Base-by-base conservation (phyloP, 1,140 invertebrate genomes). In the Luehdorfia chinensis region DNA sequence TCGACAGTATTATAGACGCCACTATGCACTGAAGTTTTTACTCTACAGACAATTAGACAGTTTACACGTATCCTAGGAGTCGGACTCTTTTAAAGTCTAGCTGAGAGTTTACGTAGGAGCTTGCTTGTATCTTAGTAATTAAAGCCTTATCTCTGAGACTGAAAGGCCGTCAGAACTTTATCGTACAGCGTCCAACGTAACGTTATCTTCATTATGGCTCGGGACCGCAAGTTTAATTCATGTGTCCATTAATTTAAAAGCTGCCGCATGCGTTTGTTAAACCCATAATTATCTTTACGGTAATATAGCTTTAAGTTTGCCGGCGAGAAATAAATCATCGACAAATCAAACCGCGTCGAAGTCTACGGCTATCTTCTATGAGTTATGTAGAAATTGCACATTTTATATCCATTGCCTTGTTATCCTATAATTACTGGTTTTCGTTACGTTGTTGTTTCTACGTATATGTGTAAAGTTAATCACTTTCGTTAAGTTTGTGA, bases 161-260 rank as follows among this genome's bases (percentile, higher is more conserved):
- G 71, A 70, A 73, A 67, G 48, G 75, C 66, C 75, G 78, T 83
- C 78, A 80, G 57, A 55, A 60, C 52, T 75, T 83, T 80, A 83
- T 83, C 76, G 64, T 33, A 27, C 15, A 28, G 58, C 67, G 67
- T 76, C 72, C 59, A 68, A 59, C 41, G 59, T 47, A 54, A 43
- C 73, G 69, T 80, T 83, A 83, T 80, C 78, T 83, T 80, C 76
- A 80, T 83, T 83, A 80, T 68, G 61, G 68, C 51, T 77, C 62
- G 47, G 59, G 66, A 51, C 53, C 39, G 63, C 66, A 62, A 75
- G 63, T 80, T 78, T 74, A 76, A 79, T 79, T 79, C 78, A 72
- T 67, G 53, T 72, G 56, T 75, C 79, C 75, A 80, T 84, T 80
- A 74, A 80, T 78, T 80, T 72, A 74, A 75, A 76, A 73, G 69